Evolutionary conservation across 2,888 invertebrate genomes (phyloP), one percentile per base, ranked within the genome.

Genomic region (Drosophila meridiana): DNA sequence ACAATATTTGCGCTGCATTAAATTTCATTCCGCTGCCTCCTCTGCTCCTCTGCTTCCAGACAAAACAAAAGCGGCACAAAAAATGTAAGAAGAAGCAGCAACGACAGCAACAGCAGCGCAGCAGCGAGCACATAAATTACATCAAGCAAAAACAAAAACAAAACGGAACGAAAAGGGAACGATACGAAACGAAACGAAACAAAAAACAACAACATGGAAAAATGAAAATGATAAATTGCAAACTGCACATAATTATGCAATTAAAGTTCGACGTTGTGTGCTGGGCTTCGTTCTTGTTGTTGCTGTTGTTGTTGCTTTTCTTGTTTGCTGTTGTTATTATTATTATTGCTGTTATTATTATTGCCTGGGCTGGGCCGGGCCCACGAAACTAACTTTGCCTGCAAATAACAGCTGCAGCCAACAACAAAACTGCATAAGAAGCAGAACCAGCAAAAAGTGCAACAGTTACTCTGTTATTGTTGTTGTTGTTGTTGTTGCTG

Each of bases 161-260:
- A 45, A 45, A 14, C 13, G 13, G 20, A 66, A 38, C 57, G 52
- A 67, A 38, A 56, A 67, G 60, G 52, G 47, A 75, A 75, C 61
- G 42, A 63, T 68, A 75, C 48, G 42, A 42, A 52, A 58, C 55
- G 55, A 72, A 50, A 70, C 60, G 52, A 61, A 57, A 57, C 77
- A 80, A 80, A 81, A 82, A 67, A 74, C 67, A 67, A 79, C 80
- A 76, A 77, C 91, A 91, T 89, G 90, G 90, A 91, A 90, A 89
- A 90, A 83, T 78, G 79, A 77, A 90, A 92, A 93, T 93, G 93
- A 93, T 93, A 93, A 93, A 93, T 93, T 92, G 92, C 92, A 91
- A 93, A 91, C 92, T 92, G 92, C 92, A 92, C 92, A 92, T 92
- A 93, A 93, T 93, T 93, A 93, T 93, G 93, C 93, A 93, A 93